These are phyloP conservation scores for Gambusia affinis DNA, from an alignment of 2,113 vertebrate species.

Conservation along the genomic window DNA sequence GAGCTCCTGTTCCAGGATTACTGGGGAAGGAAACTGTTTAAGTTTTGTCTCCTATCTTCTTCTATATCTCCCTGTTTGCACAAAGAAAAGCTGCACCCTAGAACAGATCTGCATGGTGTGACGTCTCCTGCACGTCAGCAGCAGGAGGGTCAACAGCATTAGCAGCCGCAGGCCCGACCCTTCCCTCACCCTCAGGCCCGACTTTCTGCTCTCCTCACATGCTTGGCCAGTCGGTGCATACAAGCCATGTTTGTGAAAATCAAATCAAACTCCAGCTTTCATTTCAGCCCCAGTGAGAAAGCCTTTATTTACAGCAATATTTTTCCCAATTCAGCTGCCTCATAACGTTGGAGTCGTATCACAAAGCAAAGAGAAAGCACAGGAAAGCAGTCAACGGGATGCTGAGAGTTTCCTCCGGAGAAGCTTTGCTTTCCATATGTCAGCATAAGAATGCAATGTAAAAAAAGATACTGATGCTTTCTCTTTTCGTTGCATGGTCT, in stretches of 20 bases:
- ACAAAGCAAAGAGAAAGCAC: neutral
- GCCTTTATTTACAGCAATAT: constrained; percentile 17
- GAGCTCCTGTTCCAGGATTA: neutral
- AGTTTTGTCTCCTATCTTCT: constrained; percentile 20
- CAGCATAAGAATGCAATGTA: neutral
- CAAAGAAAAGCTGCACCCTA: constrained; percentile 11
- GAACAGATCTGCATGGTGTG: neutral
- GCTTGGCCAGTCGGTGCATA: constrained; percentile 58
- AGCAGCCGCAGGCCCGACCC: constrained; percentile 44
- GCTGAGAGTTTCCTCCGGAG: neutral
- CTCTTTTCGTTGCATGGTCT: neutral
- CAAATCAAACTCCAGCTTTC: constrained; percentile 67
- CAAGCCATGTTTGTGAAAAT: constrained; percentile 66
- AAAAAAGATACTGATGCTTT: neutral
- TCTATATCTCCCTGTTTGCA: neutral
- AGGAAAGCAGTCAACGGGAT: neutral
- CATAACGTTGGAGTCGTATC: constrained; percentile 17
- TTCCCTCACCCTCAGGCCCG: constrained; percentile 45
- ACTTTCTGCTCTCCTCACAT: constrained; percentile 62
- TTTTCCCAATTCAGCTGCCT: constrained; percentile 1
- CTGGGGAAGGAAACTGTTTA: constrained; percentile 34
- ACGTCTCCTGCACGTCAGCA: constrained; percentile 12
- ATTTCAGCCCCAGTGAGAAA: constrained; percentile 37
- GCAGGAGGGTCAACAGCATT: constrained; percentile 56
- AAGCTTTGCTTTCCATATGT: neutral